These are phyloP conservation scores for Melanotaenia parkinsoni DNA, from an alignment of 2,797 vertebrate genomes.

Conservation along the genomic window DNA sequence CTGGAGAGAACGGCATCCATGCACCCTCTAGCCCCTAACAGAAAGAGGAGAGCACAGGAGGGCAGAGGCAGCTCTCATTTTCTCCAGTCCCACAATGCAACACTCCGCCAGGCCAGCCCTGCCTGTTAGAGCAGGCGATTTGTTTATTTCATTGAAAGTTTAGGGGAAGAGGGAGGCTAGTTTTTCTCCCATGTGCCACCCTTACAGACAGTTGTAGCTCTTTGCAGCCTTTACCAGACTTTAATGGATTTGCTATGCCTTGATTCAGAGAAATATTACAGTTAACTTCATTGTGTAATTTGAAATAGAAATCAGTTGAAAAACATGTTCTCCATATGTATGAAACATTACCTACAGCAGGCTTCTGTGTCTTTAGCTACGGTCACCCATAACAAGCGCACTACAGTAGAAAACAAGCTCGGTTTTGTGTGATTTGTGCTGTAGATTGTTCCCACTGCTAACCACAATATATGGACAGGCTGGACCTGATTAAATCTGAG, in stretches of 20 bases:
- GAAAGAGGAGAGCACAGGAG: conserved; percentile 49
- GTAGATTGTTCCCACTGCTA: conserved; percentile 9
- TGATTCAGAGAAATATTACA: conserved; percentile 37
- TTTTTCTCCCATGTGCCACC: conserved; percentile 30
- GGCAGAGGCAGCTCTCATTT: conserved; percentile 47
- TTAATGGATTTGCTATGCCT: conserved; percentile 14
- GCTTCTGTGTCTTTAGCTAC: conserved; percentile 31
- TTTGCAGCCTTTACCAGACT: conserved; percentile 26
- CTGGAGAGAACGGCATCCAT: conserved; percentile 82
- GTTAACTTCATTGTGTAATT: conserved; percentile 33
- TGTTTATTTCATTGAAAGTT: conserved; percentile 27
- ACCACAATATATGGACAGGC: conserved; percentile 7
- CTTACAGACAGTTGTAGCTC: conserved; percentile 19
- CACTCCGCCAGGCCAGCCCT: conserved; percentile 32
- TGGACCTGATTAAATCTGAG: conserved; percentile 34
- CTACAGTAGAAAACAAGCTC: conserved; percentile 30
- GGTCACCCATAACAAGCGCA: conserved; percentile 19
- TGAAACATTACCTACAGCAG: conserved; percentile 39
- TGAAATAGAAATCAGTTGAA: conserved; percentile 35
- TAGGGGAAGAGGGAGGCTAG: conserved; percentile 30
- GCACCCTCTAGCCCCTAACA: conserved; percentile 80
- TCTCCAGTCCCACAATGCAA: conserved; percentile 50
- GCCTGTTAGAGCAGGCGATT: conserved; percentile 20
- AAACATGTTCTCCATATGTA: conserved; percentile 57
- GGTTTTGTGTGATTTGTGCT: conserved; percentile 15